Conservation (phyloP, 2,797 vertebrate species). For the Sitta carolinensis region DNA sequence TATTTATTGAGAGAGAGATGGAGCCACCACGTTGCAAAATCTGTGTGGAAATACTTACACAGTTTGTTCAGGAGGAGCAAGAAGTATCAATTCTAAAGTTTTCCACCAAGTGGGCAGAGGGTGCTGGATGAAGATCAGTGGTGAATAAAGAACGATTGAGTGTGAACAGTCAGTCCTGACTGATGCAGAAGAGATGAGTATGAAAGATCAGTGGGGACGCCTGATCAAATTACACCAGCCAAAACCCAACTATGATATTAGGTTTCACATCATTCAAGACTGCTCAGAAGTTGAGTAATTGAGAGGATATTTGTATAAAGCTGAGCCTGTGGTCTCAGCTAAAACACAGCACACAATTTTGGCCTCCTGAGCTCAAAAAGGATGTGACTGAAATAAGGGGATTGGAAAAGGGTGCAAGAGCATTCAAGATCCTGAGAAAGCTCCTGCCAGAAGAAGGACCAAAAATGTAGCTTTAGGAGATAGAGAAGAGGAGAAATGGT, state of each 20-base stretch:
- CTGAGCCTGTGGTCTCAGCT: not conserved
- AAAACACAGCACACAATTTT: not conserved
- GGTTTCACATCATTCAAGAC: not conserved
- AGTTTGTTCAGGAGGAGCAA: not conserved
- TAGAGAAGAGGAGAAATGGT: not conserved
- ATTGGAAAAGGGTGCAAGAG: not conserved
- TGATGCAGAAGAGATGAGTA: not conserved
- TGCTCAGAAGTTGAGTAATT: not conserved
- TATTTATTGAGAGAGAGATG: not conserved
- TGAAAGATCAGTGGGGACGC: not conserved
- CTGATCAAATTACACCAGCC: not conserved
- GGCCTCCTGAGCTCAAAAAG: not conserved
- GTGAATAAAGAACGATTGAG: not conserved
- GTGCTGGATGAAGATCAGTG: not conserved
- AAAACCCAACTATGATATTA: not conserved
- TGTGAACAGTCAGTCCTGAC: not conserved
- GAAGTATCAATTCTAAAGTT: not conserved
- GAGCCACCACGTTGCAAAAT: not conserved
- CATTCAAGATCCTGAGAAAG: not conserved
- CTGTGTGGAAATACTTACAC: not conserved
- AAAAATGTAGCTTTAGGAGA: not conserved
- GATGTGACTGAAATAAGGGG: rapidly evolving
- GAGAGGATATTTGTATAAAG: not conserved
- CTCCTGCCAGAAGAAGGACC: not conserved
- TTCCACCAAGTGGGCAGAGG: not conserved